Percentiles rank a stretch among this genome's conserved stretches.
These are phyloP conservation scores for Eidolon dupreanum DNA, from an alignment of 2,797 vertebrate genomes.

Conservation along the genomic window DNA sequence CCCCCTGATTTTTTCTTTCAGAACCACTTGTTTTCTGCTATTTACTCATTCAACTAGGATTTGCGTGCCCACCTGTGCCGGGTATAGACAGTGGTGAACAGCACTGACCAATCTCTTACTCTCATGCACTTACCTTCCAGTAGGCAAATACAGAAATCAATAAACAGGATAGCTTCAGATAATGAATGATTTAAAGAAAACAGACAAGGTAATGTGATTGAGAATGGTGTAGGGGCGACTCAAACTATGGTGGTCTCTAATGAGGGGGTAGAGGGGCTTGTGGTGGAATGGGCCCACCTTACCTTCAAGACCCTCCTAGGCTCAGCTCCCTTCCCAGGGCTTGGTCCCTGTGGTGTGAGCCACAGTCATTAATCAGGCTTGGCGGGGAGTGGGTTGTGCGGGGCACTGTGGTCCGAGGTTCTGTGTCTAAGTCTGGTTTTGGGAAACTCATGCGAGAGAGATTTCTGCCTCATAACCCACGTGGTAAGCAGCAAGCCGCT, in stretches of 20 bases:
- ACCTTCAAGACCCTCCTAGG: neutral
- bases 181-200: neutral
- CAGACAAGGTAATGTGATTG: neutral
- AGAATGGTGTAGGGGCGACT: neutral
- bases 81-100: neutral
- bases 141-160: neutral
- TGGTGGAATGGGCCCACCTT: neutral
- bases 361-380: neutral
- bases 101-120: neutral
- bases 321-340: neutral
- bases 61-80: neutral
- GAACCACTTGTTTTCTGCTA: neutral
- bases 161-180: neutral
- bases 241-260: neutral
- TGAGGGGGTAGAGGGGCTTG: neutral
- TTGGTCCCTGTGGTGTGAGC: neutral
- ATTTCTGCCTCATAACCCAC: neutral
- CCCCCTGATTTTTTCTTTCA: neutral
- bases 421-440: neutral
- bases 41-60: neutral
- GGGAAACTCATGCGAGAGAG: neutral
- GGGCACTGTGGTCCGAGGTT: neutral
- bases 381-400: too few species aligned
- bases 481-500: neutral
- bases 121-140: fast-evolving